These are phyloP conservation scores for Incurvaria masculella DNA, from an alignment of 2,888 invertebrate species.

Conservation along the genomic window DNA sequence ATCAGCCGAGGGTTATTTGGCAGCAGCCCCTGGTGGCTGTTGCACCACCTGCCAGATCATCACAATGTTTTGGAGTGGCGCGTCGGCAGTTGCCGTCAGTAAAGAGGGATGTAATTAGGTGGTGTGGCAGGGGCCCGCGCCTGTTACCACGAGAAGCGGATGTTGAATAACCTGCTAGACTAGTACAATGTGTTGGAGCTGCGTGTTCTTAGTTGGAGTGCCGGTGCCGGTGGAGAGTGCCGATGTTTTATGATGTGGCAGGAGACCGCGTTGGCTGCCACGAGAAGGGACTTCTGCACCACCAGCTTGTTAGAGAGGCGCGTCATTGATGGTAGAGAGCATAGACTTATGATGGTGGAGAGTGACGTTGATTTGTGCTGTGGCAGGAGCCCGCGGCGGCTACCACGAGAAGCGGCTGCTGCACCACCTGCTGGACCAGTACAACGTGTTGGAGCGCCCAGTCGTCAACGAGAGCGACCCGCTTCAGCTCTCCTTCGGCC, in stretches of 20 bases:
- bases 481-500: conserved; percentile 91
- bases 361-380: too few relatives aligned
- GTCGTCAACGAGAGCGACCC: conserved; percentile 96
- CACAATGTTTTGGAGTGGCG: too few relatives aligned
- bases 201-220: conserved; percentile 94
- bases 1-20: too few relatives aligned
- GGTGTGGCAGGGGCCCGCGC: conserved; percentile 78
- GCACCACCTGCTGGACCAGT: conserved; percentile 87
- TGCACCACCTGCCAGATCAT: conserved; percentile 88
- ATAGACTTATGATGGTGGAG: too few relatives aligned
- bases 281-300: conserved; percentile 89
- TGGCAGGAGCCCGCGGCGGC: conserved; percentile 81
- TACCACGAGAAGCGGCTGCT: conserved; percentile 90
- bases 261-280: conserved; percentile 84
- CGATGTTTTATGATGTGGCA: too few relatives aligned
- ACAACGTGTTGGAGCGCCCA: conserved; percentile 93
- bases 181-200: conserved; percentile 93
- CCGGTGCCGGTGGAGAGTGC: too few relatives aligned
- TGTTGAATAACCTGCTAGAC: conserved; percentile 88
- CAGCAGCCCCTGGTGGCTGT: conserved; percentile 87
- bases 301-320: too few relatives aligned
- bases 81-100: too few relatives aligned
- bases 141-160: conserved; percentile 89
- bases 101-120: too few relatives aligned
- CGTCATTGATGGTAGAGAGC: too few relatives aligned